Base-by-base conservation (phyloP, 2,113 vertebrate genomes). In the Pitta sordida region DNA sequence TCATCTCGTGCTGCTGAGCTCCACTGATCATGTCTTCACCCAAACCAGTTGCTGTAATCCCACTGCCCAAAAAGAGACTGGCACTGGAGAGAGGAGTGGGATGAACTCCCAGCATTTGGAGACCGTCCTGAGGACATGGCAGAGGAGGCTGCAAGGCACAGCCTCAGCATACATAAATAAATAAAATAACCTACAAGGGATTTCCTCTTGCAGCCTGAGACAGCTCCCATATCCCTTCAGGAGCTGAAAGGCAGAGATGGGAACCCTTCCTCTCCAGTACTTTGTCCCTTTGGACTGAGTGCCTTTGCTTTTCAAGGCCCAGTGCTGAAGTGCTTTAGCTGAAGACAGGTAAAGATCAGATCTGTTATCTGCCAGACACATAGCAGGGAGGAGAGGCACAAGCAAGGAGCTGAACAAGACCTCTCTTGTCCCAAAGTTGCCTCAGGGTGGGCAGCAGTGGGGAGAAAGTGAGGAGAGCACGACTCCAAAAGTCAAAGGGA, bases 391-490 rank as follows among this genome's bases (percentile, higher is more conserved):
- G 7, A 68, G 26, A 83, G 23, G 41, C 44, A 73, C 43, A 62
- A 83, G 27, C 37, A 62, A 80, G 43, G 34, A 34, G 56, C 11
- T 83, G 81, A 69, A 74, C 14, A 67, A 88, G 67, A 73, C 41
- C 62, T 62, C 81, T 75, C 76, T 80, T 65, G 14, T 95, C 29
- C 49, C 26, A 62, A 23, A 68, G 55, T 5, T 74, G 89, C 82
- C 63, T 3, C 2, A 67, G 30, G 58, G 67, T 36, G 46, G 67
- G 53, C 52, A 73, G 39, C 64, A 79, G 30, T 0, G 0, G 44
- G 44, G 29, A 46, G 8, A 49, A 76, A 71, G 21, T 9, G 3
- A 3, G 1, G 44, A 64, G 43, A 86, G 39, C 2, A 0, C 0
- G 6, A 49, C 58, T 84, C 30, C 29, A 5, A 78, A 75, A 84